phyloP scores from a whole-genome alignment of 2,888 invertebrate genomes.

The Tachystola acroxantha region DNA sequence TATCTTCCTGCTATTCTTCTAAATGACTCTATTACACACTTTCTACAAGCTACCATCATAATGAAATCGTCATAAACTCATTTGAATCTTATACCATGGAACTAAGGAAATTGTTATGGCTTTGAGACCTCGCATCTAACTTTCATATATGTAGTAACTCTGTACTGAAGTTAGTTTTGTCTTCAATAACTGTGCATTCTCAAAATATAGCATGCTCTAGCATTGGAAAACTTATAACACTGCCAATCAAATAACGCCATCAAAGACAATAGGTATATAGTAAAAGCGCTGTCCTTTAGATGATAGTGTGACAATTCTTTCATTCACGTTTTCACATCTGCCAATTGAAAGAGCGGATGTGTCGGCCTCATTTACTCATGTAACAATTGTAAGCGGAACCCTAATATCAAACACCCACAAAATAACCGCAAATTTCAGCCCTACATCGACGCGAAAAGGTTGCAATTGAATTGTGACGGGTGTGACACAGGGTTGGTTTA shows the following conservation, averaged over 20 bases:
- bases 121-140: too few relatives aligned
- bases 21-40: conserved; percentile 10
- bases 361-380: conserved; percentile 45
- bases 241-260: too few relatives aligned
- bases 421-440: conserved; percentile 5
- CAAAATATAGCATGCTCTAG: too few relatives aligned
- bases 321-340: conserved; percentile 11
- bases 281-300: too few relatives aligned
- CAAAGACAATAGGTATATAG: too few relatives aligned
- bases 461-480: background rate
- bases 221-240: too few relatives aligned
- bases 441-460: conserved; percentile 4
- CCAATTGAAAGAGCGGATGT: conserved; percentile 38
- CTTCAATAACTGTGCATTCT: too few relatives aligned
- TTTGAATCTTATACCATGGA: conserved; percentile 11
- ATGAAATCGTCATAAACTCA: conserved; percentile 25
- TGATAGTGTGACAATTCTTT: too few relatives aligned
- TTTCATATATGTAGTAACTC: too few relatives aligned
- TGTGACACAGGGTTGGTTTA: background rate
- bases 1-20: conserved; percentile 3
- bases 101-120: background rate
- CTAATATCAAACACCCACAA: conserved; percentile 14
- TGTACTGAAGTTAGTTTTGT: too few relatives aligned
- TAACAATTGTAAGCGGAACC: conserved; percentile 33
- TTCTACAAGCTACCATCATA: conserved; percentile 5